phyloP scores from a whole-genome alignment of 2,797 vertebrate genomes.

The Channa striata region DNA sequence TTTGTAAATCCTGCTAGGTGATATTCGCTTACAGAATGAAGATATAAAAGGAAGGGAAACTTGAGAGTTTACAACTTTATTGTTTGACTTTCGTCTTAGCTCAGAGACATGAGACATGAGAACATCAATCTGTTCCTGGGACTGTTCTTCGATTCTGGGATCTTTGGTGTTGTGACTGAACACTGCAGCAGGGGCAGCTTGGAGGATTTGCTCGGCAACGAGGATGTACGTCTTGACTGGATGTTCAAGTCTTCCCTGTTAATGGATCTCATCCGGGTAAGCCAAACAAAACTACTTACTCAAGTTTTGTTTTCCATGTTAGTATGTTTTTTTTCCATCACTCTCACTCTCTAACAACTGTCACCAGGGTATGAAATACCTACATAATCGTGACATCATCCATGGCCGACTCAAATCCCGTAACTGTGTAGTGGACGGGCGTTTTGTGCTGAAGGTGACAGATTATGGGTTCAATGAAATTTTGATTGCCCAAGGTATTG shows the following conservation, averaged over 20 bases:
- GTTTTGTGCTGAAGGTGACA: constrained; percentile 95
- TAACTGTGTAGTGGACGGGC: constrained; percentile 95
- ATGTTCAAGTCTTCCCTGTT: constrained; percentile 98
- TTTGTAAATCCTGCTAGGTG: not conserved
- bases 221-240: constrained; percentile 96
- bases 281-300: not conserved
- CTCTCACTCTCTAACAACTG: constrained; percentile 4
- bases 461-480: constrained; percentile 91
- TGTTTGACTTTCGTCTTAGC: constrained; percentile 73
- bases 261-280: constrained; percentile 93
- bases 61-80: not conserved
- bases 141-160: constrained; percentile 88
- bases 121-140: constrained; percentile 94
- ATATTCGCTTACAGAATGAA: not conserved
- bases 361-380: constrained; percentile 90
- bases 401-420: constrained; percentile 94
- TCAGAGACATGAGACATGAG: constrained; percentile 93
- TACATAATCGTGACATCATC: constrained; percentile 88
- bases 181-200: constrained; percentile 92
- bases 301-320: not conserved
- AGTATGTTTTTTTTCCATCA: not conserved
- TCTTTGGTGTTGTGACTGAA: constrained; percentile 91
- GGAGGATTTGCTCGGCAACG: constrained; percentile 89
- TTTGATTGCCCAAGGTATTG: constrained; percentile 81
- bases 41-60: not conserved